phyloP scores from a whole-genome alignment of 2,888 invertebrate genomes.

The Phragmatobia fuliginosa region DNA sequence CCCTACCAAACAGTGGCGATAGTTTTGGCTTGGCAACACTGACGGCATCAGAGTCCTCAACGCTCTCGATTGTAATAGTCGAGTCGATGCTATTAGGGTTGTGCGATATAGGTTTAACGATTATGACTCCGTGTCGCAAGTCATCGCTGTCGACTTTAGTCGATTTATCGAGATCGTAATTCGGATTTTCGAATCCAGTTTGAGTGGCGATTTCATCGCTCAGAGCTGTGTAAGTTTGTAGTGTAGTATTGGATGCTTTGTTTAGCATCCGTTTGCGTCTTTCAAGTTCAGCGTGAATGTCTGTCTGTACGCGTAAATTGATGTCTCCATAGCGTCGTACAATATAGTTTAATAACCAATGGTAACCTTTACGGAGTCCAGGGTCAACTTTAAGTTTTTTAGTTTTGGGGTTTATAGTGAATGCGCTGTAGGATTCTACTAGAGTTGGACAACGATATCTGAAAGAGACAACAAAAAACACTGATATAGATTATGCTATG shows the following conservation, averaged over 20 bases:
- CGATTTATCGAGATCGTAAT: conserved; percentile 64
- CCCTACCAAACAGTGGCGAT: conserved; percentile 78
- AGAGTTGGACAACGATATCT: conserved; percentile 92
- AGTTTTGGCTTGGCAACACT: conserved; percentile 72
- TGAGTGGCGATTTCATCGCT: conserved; percentile 79
- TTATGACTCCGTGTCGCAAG: conserved; percentile 66
- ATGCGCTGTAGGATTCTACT: conserved; percentile 91
- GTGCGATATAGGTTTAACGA: conserved; percentile 73
- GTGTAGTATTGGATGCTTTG: conserved; percentile 71
- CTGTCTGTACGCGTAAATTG: conserved; percentile 89
- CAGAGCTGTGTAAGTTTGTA: conserved; percentile 64
- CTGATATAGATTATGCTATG: background rate
- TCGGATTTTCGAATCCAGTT: conserved; percentile 83
- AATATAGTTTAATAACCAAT: conserved; percentile 91
- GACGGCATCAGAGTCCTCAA: conserved; percentile 67
- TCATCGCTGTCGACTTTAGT: conserved; percentile 51
- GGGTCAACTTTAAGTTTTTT: conserved; percentile 88
- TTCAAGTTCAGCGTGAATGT: conserved; percentile 84
- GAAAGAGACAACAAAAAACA: conserved; percentile 30
- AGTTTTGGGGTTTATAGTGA: conserved; percentile 57
- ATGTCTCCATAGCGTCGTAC: conserved; percentile 88
- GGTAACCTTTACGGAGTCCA: conserved; percentile 89
- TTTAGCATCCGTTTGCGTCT: conserved; percentile 76
- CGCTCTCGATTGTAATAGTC: conserved; percentile 77
- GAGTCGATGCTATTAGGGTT: conserved; percentile 73